phyloP scores from a whole-genome alignment of 1,140 invertebrate genomes.

The Drosophila sucinea region DNA sequence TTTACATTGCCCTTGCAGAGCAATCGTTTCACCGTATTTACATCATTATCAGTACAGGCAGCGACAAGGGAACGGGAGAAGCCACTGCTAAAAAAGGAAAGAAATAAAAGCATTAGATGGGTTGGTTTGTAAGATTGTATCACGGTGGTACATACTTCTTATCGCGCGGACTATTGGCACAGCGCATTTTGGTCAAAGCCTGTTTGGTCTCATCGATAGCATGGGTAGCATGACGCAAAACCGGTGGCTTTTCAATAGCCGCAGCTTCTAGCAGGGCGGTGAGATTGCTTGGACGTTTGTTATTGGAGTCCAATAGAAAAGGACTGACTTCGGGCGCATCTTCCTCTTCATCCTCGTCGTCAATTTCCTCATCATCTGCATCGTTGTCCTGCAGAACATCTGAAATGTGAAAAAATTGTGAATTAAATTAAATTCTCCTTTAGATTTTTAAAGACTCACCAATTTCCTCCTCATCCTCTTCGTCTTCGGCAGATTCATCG shows the following conservation, averaged over 20 bases:
- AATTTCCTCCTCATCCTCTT: constrained; percentile 79
- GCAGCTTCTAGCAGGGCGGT: constrained; percentile 75
- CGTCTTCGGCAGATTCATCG: constrained; percentile 76
- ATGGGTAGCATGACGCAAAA: constrained; percentile 83
- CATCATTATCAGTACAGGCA: constrained; percentile 96
- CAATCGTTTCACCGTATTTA: constrained; percentile 93
- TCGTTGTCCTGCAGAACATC: constrained; percentile 78
- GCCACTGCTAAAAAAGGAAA: constrained; percentile 64
- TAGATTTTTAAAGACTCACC: constrained; percentile 32
- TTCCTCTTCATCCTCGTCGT: constrained; percentile 77
- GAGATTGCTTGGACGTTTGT: constrained; percentile 73
- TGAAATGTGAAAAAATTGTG: not conserved
- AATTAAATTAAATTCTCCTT: not conserved
- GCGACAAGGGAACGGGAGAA: constrained; percentile 80
- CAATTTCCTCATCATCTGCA: constrained; percentile 79
- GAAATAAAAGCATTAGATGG: not conserved
- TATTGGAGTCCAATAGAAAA: constrained; percentile 68
- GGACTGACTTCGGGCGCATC: constrained; percentile 70
- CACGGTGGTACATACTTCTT: constrained; percentile 67
- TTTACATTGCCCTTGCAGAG: constrained; percentile 93
- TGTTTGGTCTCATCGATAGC: constrained; percentile 97
- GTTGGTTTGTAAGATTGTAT: not conserved
- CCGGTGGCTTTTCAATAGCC: constrained; percentile 88
- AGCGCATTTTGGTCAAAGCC: constrained; percentile 96
- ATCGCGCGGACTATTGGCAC: constrained; percentile 87